Percentiles rank a stretch among this genome's conserved stretches.
Evolutionary conservation across 2,113 vertebrate genomes (phyloP).

Genomic region (Barbus barbus): DNA sequence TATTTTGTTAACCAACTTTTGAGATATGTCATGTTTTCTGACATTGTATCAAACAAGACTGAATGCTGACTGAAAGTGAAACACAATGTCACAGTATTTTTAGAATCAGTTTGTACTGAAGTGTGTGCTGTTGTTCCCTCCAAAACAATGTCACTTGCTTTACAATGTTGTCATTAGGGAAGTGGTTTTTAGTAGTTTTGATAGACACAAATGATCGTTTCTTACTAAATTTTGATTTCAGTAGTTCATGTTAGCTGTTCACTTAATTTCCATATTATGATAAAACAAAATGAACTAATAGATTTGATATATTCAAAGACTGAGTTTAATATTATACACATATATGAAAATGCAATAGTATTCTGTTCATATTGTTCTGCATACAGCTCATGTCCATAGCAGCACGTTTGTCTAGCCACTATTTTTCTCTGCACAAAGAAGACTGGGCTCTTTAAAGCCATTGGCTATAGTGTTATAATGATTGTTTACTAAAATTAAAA

Average conservation of each 20-base stretch:
- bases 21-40: too few relatives aligned
- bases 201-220: too few relatives aligned
- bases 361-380: not conserved
- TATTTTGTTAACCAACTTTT: too few relatives aligned
- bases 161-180: not conserved
- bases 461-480: constrained; percentile 68
- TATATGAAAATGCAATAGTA: too few relatives aligned
- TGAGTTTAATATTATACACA: too few relatives aligned
- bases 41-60: not conserved
- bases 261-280: too few relatives aligned
- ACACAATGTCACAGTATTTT: not conserved
- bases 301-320: too few relatives aligned
- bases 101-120: not conserved
- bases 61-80: not conserved
- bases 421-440: not conserved
- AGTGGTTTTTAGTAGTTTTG: not conserved
- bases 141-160: not conserved
- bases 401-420: not conserved
- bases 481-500: constrained; percentile 67
- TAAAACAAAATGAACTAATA: too few relatives aligned
- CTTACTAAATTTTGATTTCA: too few relatives aligned
- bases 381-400: not conserved
- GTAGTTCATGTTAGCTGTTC: too few relatives aligned
- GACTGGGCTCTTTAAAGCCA: constrained; percentile 31
- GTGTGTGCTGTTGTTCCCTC: not conserved